Evolutionary conservation across 2,113 vertebrate species (phyloP), one percentile per base, ranked within the genome.

Genomic region (Sporophila hypoxantha): DNA sequence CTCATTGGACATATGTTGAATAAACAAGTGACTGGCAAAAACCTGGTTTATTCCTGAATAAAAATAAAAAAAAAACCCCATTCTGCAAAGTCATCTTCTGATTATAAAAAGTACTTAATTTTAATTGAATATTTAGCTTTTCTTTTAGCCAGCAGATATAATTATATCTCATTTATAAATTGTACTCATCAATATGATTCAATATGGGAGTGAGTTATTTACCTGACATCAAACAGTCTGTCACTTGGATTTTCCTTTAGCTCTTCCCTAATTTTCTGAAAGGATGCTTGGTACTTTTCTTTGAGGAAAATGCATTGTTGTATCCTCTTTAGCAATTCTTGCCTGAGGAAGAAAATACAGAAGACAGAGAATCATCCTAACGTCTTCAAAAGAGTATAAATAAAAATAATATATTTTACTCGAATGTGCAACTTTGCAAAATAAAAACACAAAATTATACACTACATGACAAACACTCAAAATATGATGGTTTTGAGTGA

Each of bases 201-300:
- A 52, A 56, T 36, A 44, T 29, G 59, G 77, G 30, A 62, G 34
- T 56, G 18, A 74, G 66, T 37, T 42, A 68, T 82, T 82, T 81
- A 98, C 96, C 98, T 98, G 95, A 98, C 97, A 95, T 98, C 97
- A 93, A 98, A 96, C 74, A 97, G 97, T 30, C 87, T 94, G 50
- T 83, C 75, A 30, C 93, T 84, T 41, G 93, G 95, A 57, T 95
- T 97, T 87, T 95, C 94, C 68, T 93, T 96, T 77, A 98, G 85
- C 19, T 96, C 93, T 64, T 97, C 94, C 62, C 82, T 96, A 73
- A 97, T 93, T 37, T 42, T 93, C 39, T 95, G 97, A 90, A 98
- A 98, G 57, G 94, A 97, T 41, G 75, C 78, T 95, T 96, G 97
- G 44, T 98, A 98, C 57, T 95, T 95, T 41, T 90, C 80, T 65